phyloP scores from a whole-genome alignment of 2,888 invertebrate genomes.

The Oscheius myriophilus region DNA sequence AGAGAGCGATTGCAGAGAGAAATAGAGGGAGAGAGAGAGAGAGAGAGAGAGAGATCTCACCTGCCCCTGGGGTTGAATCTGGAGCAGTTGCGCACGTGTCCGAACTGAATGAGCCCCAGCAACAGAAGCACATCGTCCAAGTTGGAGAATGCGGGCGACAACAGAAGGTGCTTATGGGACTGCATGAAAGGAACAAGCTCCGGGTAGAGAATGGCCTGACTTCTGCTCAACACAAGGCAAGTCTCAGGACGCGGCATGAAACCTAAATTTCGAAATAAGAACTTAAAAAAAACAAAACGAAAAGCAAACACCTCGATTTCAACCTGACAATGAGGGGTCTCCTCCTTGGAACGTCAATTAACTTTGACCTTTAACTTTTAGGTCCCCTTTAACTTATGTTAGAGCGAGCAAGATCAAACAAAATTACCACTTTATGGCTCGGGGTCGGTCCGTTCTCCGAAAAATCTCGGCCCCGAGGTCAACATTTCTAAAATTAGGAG shows the following conservation, averaged over 20 bases:
- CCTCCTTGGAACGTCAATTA: no score
- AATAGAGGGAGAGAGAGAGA: background rate
- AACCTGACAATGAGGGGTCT: no score
- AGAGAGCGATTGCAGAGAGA: background rate
- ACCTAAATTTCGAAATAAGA: background rate
- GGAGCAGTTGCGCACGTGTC: slow-evolving; percentile 14
- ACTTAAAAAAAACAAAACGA: background rate
- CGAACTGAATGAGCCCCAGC: slow-evolving; percentile 27
- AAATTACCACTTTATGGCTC: no score
- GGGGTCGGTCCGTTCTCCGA: no score
- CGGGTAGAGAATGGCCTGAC: slow-evolving; percentile 27
- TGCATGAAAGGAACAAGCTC: slow-evolving; percentile 17
- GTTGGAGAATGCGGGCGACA: background rate
- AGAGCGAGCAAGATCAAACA: no score
- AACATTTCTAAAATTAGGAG: no score
- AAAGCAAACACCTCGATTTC: no score
- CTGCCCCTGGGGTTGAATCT: background rate
- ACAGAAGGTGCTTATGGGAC: background rate
- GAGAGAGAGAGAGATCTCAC: background rate
- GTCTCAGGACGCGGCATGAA: slow-evolving; percentile 27
- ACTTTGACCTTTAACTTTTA: no score
- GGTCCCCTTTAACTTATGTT: no score
- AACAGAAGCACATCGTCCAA: slow-evolving; percentile 14
- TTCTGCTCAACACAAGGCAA: slow-evolving; percentile 21
- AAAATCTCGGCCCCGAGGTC: no score